A percentile compares a stretch with the other conserved stretches of the same genome.
Evolutionary conservation across 1,140 invertebrate species (phyloP).

Genomic region (Berghia stephanieae): DNA sequence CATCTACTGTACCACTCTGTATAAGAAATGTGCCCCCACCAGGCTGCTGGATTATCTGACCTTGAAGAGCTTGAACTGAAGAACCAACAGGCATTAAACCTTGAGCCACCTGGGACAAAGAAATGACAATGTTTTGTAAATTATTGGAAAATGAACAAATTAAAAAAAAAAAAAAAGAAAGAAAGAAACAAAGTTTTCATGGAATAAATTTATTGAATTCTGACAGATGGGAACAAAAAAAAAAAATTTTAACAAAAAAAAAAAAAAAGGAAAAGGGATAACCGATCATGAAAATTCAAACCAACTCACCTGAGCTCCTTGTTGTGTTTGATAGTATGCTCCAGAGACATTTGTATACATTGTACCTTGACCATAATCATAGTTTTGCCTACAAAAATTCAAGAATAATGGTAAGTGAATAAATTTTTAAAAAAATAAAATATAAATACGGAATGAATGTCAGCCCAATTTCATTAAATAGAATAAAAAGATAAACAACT

Average conservation of each 20-base stretch:
- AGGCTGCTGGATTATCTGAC: constrained; percentile 67
- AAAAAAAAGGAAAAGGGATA: not conserved
- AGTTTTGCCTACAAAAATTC: constrained; percentile 74
- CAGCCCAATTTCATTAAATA: no score
- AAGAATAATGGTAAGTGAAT: not conserved
- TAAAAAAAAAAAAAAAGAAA: not conserved
- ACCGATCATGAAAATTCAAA: not conserved
- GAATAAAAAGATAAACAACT: no score
- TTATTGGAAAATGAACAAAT: not conserved
- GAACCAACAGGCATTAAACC: constrained; percentile 46
- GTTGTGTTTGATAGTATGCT: constrained; percentile 69
- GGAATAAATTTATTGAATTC: not conserved
- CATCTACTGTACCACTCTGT: constrained; percentile 74
- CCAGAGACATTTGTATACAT: constrained; percentile 76
- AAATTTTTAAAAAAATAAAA: no score
- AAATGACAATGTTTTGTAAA: not conserved
- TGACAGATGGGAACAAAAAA: not conserved
- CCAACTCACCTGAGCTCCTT: constrained; percentile 50
- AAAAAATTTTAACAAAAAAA: not conserved
- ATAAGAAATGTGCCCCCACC: constrained; percentile 73
- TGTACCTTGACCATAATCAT: constrained; percentile 81
- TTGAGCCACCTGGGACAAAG: constrained; percentile 39
- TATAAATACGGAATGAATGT: no score
- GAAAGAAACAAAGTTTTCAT: not conserved
- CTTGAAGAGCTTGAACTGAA: constrained; percentile 61